These are phyloP conservation scores for Oreortyx pictus DNA, from an alignment of 2,797 vertebrate genomes.

Conservation along the genomic window DNA sequence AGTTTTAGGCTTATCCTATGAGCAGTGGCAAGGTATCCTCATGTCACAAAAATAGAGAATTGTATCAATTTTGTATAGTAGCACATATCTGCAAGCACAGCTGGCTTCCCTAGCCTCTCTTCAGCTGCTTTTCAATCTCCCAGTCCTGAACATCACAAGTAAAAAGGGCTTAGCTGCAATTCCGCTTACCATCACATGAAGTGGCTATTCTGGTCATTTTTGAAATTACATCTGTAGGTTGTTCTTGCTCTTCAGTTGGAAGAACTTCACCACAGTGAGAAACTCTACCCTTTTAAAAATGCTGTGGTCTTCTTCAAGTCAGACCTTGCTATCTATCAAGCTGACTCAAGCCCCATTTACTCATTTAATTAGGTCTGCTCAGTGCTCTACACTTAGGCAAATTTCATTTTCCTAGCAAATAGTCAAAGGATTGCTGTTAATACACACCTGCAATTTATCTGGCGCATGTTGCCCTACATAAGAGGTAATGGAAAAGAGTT, in stretches of 20 bases:
- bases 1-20: neutral
- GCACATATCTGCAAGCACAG: neutral
- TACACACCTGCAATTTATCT: neutral
- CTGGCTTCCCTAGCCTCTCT: neutral
- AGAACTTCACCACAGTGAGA: neutral
- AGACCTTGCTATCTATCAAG: neutral
- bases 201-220: neutral
- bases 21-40: neutral
- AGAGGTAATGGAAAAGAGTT: neutral
- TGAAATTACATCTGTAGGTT: neutral
- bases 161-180: neutral
- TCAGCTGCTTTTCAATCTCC: neutral
- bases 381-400: neutral
- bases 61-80: neutral
- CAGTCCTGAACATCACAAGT: neutral
- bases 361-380: neutral
- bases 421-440: neutral
- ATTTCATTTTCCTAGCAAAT: neutral
- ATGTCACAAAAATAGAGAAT: neutral
- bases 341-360: neutral
- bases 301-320: neutral
- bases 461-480: fast-evolving
- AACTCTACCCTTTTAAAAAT: neutral
- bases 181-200: neutral
- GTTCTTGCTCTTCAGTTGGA: neutral